A percentile compares a stretch with the other conserved stretches of the same genome.
phyloP scores from a whole-genome alignment of 2,113 vertebrate genomes.

The Mugil cephalus region DNA sequence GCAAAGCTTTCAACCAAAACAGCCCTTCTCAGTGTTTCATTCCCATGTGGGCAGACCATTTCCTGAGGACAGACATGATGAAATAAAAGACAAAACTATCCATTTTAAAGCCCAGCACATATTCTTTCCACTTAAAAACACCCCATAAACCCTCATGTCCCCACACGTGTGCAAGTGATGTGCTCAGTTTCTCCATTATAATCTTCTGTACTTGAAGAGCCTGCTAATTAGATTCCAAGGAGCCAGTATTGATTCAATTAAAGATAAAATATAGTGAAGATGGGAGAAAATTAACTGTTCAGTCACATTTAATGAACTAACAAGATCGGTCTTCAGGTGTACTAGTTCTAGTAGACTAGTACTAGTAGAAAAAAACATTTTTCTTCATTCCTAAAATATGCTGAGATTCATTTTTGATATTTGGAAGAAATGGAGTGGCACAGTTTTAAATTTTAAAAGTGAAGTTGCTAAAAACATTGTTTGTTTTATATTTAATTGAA shows the following conservation, averaged over 20 bases:
- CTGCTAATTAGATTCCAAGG: conserved; percentile 66
- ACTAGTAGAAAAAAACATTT: conserved; percentile 25
- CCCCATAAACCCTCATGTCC: not conserved
- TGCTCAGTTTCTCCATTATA: conserved; percentile 37
- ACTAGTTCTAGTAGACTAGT: not conserved
- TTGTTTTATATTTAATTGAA: conserved; percentile 73
- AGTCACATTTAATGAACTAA: conserved; percentile 53
- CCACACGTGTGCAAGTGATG: conserved; percentile 11
- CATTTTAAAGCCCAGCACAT: conserved; percentile 2
- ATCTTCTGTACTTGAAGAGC: conserved; percentile 48
- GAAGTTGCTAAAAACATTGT: no score
- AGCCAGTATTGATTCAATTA: conserved; percentile 69
- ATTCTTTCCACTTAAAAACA: conserved; percentile 31
- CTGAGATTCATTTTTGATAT: conserved; percentile 5
- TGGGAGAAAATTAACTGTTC: conserved; percentile 16
- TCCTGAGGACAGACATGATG: not conserved
- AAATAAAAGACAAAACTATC: conserved; percentile 31
- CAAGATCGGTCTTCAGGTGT: conserved; percentile 4
- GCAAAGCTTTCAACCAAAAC: conserved; percentile 15
- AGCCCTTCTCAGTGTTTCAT: not conserved
- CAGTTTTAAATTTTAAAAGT: no score
- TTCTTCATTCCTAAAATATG: not conserved
- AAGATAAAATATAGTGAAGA: conserved; percentile 60
- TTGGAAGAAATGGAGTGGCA: not conserved
- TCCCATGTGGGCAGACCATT: not conserved